These are phyloP conservation scores for Poecilia latipinna DNA, from an alignment of 2,113 vertebrate species.

Conservation along the genomic window DNA sequence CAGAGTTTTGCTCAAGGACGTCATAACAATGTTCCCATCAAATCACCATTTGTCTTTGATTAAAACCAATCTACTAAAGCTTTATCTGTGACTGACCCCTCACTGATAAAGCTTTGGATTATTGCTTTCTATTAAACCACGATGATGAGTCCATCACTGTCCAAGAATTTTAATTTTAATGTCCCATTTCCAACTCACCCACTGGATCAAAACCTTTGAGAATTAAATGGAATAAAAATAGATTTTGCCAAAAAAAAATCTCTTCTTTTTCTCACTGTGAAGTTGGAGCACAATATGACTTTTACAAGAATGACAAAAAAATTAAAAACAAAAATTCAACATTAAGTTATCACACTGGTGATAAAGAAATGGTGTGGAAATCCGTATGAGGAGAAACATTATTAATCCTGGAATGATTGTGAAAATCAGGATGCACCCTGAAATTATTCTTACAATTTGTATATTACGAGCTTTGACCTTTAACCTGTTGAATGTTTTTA, in stretches of 20 bases:
- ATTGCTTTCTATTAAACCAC: not conserved
- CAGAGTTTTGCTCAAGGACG: not conserved
- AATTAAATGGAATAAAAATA: too few relatives aligned
- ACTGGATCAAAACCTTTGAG: too few relatives aligned
- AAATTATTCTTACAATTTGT: not conserved
- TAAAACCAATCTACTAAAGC: not conserved
- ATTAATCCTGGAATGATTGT: not conserved
- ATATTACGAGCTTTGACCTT: conserved; percentile 8
- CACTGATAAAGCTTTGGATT: not conserved
- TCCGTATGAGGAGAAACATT: not conserved
- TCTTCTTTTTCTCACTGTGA: too few relatives aligned
- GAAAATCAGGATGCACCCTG: not conserved
- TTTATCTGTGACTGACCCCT: not conserved
- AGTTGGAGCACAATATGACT: too few relatives aligned
- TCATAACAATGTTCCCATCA: too few relatives aligned
- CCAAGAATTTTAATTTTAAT: not conserved
- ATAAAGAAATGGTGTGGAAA: not conserved
- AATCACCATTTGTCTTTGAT: too few relatives aligned
- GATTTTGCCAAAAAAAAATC: too few relatives aligned
- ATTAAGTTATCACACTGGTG: not conserved
- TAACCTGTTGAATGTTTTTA: conserved; percentile 15
- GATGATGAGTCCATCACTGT: not conserved
- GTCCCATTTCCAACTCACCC: too few relatives aligned
- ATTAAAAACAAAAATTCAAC: not conserved
- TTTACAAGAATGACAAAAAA: too few relatives aligned